phyloP scores from a whole-genome alignment of 2,888 invertebrate genomes.

The Apoda limacodes region DNA sequence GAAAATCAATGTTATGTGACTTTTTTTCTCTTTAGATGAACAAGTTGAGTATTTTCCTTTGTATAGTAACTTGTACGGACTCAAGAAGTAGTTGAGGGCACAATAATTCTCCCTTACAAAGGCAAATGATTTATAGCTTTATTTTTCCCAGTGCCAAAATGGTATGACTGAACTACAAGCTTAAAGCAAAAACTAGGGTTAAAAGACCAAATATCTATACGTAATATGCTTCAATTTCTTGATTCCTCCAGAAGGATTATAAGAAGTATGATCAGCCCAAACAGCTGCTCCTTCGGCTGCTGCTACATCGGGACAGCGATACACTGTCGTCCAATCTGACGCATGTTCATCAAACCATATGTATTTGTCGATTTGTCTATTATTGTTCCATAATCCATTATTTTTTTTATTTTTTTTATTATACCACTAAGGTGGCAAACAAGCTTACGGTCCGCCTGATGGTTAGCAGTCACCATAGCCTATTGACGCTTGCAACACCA shows the following conservation, averaged over 20 bases:
- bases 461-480: too few relatives aligned
- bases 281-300: slow-evolving; percentile 25
- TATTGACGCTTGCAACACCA: too few relatives aligned
- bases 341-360: slow-evolving; percentile 8
- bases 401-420: too few relatives aligned
- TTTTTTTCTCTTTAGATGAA: too few relatives aligned
- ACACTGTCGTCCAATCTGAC: slow-evolving; percentile 30
- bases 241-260: slow-evolving; percentile 24
- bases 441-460: too few relatives aligned
- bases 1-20: too few relatives aligned
- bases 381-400: neutral
- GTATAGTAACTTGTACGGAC: slow-evolving; percentile 25
- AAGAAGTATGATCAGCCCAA: slow-evolving; percentile 31
- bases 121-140: slow-evolving; percentile 24
- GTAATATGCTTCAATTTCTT: slow-evolving; percentile 28
- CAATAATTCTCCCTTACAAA: slow-evolving; percentile 18
- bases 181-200: slow-evolving; percentile 36
- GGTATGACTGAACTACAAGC: slow-evolving; percentile 31
- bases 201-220: slow-evolving; percentile 23
- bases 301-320: slow-evolving; percentile 25
- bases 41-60: slow-evolving; percentile 29
- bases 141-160: slow-evolving; percentile 26
- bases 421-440: too few relatives aligned
- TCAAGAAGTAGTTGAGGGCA: slow-evolving; percentile 26
- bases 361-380: slow-evolving; percentile 1